phyloP scores from a whole-genome alignment of 2,797 vertebrate species.

The Rhincodon typus region DNA sequence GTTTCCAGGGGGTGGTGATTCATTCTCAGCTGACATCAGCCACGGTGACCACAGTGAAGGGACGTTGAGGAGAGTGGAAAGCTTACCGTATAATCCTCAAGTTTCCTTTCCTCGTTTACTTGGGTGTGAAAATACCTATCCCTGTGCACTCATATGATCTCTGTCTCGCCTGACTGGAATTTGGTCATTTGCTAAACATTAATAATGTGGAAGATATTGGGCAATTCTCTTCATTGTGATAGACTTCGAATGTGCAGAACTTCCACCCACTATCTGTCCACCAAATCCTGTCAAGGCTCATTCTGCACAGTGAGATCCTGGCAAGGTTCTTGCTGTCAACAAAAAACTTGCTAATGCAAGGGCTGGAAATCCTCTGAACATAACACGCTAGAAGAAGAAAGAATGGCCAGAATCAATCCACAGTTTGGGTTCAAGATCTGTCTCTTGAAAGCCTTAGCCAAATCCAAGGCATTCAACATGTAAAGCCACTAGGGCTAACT shows the following conservation, averaged over 20 bases:
- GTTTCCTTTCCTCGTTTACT: not conserved
- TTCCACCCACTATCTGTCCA: not conserved
- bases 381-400: not conserved
- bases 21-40: conserved; percentile 8
- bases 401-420: not conserved
- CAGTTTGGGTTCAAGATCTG: not conserved
- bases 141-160: not conserved
- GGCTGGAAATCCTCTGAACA: not conserved
- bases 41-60: not conserved
- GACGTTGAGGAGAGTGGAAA: not conserved
- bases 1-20: not conserved
- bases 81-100: not conserved
- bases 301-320: not conserved
- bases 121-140: not conserved
- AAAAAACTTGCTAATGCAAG: not conserved
- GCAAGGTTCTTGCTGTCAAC: not conserved
- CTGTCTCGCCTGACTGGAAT: not conserved
- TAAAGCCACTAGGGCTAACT: not conserved
- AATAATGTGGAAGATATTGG: not conserved
- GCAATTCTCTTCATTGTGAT: not conserved
- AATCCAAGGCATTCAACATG: not conserved
- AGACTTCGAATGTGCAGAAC: not conserved
- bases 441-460: not conserved
- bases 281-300: not conserved
- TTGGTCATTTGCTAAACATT: not conserved